Evolutionary conservation across 2,888 invertebrate genomes (phyloP).

Genomic region (Dynastes tityus): DNA sequence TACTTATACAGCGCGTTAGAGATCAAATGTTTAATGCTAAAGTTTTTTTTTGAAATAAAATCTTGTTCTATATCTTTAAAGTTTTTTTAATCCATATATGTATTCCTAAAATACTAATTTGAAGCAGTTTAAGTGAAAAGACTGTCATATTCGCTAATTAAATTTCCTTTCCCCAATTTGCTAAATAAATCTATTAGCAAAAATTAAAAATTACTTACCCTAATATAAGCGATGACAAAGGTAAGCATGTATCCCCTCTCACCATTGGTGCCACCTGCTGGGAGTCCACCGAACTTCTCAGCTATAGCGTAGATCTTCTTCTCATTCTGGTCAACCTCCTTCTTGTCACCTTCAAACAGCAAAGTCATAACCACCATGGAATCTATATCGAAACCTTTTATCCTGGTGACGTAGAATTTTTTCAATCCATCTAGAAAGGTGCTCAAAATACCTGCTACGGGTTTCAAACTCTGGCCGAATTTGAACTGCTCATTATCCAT

Average conservation of each 20-base stretch:
- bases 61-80: too few relatives aligned
- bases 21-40: too few relatives aligned
- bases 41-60: too few relatives aligned
- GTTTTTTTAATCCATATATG: too few relatives aligned
- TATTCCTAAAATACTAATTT: too few relatives aligned
- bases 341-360: slow-evolving; percentile 88
- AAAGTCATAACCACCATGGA: slow-evolving; percentile 93
- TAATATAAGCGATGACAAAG: slow-evolving; percentile 97
- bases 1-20: too few relatives aligned
- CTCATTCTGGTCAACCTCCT: slow-evolving; percentile 84
- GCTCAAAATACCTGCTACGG: slow-evolving; percentile 76
- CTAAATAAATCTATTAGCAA: background rate
- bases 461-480: slow-evolving; percentile 88
- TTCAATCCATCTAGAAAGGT: slow-evolving; percentile 86
- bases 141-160: too few relatives aligned
- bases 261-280: slow-evolving; percentile 95
- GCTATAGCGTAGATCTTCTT: slow-evolving; percentile 87
- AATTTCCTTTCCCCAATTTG: too few relatives aligned
- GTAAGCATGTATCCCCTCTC: slow-evolving; percentile 96
- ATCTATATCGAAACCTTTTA: slow-evolving; percentile 88
- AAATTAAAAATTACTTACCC: slow-evolving; percentile 75
- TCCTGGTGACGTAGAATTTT: slow-evolving; percentile 86
- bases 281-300: slow-evolving; percentile 83
- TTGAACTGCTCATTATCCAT: slow-evolving; percentile 99
- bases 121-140: too few relatives aligned